These are phyloP conservation scores for Deilephila elpenor DNA, from an alignment of 2,888 invertebrate genomes.

Conservation along the genomic window DNA sequence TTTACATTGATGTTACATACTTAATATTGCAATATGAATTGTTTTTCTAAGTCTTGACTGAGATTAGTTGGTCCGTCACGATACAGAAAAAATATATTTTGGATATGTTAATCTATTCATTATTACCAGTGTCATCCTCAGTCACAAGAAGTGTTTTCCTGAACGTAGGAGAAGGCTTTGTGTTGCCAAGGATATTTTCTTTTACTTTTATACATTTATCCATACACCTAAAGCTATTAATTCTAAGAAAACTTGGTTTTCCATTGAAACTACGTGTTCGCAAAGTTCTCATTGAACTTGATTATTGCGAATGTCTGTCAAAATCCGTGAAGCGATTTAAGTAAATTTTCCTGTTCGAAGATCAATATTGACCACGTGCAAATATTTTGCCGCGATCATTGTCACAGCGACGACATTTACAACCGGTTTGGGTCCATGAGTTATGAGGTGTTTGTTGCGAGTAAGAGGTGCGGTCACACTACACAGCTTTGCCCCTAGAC, in stretches of 20 bases:
- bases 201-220: too few species aligned
- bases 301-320: neutral
- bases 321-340: neutral
- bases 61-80: too few species aligned
- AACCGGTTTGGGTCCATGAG: conserved; percentile 16
- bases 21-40: too few species aligned
- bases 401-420: conserved; percentile 8
- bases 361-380: conserved; percentile 8
- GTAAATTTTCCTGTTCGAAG: conserved; percentile 16
- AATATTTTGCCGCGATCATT: neutral
- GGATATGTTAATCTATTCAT: too few species aligned
- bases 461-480: neutral
- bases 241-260: neutral
- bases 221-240: neutral
- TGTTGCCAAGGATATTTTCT: too few species aligned
- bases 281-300: neutral
- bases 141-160: too few species aligned
- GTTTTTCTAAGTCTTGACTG: too few species aligned
- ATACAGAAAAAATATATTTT: too few species aligned
- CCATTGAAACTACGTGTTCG: neutral
- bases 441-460: neutral
- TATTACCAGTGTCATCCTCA: too few species aligned
- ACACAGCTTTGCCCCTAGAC: neutral
- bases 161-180: too few species aligned
- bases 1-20: too few species aligned